These are phyloP conservation scores for Scolopax rusticola DNA, from an alignment of 2,797 vertebrate species.

Conservation along the genomic window DNA sequence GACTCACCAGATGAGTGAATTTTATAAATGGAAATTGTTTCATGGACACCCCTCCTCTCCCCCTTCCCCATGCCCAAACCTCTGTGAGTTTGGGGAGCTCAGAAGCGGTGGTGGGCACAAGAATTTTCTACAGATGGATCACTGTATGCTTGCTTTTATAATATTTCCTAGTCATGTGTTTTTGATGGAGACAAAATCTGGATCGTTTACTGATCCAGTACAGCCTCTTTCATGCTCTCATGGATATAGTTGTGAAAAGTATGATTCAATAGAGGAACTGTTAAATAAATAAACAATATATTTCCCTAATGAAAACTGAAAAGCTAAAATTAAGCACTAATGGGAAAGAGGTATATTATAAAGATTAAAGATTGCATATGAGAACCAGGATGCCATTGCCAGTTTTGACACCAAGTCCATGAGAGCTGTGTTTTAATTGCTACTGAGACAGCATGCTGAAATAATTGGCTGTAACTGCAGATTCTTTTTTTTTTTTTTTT, in stretches of 20 bases:
- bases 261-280: not conserved
- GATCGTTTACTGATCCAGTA: not conserved
- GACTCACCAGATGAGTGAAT: not conserved
- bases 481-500: not conserved
- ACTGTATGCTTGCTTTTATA: not conserved
- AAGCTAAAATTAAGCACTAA: not conserved
- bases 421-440: slow-evolving; percentile 9
- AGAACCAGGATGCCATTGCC: not conserved
- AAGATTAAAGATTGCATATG: not conserved
- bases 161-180: not conserved
- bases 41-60: accelerated
- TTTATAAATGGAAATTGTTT: not conserved
- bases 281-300: not conserved
- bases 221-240: not conserved
- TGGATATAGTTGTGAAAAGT: not conserved
- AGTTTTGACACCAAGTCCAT: slow-evolving; percentile 19
- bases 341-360: not conserved
- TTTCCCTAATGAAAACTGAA: slow-evolving; percentile 17
- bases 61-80: not conserved
- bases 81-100: not conserved
- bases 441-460: slow-evolving; percentile 17
- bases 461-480: slow-evolving; percentile 50
- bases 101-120: not conserved
- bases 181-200: not conserved
- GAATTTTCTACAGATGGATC: not conserved